These are phyloP conservation scores for Zaprionus taronus DNA, from an alignment of 1,140 invertebrate species.

Conservation along the genomic window DNA sequence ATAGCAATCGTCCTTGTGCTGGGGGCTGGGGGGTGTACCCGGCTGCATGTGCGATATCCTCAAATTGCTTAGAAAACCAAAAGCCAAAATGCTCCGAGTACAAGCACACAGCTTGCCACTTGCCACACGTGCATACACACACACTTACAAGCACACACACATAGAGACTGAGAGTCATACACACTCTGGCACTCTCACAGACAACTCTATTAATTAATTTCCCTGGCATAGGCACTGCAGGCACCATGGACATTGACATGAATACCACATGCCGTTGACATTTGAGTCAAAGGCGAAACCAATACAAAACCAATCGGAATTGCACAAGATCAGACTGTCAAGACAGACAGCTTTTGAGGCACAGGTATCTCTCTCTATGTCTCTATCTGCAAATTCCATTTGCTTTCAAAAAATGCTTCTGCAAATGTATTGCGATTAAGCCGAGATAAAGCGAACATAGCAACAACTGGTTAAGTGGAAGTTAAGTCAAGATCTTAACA, in stretches of 20 bases:
- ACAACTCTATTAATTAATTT: slow-evolving; percentile 80
- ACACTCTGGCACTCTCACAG: slow-evolving; percentile 13
- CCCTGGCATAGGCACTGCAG: slow-evolving; percentile 60
- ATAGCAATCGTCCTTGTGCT: slow-evolving; percentile 53
- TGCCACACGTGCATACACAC: not conserved
- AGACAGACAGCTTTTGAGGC: not conserved
- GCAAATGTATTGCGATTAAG: not conserved
- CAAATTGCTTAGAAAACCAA: slow-evolving; percentile 75
- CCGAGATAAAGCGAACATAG: not conserved
- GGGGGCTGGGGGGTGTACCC: not conserved
- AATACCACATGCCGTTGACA: slow-evolving; percentile 70
- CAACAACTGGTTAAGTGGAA: not conserved
- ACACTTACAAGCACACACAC: slow-evolving; percentile 10
- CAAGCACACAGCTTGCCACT: slow-evolving; percentile 20
- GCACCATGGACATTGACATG: slow-evolving; percentile 50
- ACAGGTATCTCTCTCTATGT: not conserved
- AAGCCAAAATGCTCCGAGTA: slow-evolving; percentile 63
- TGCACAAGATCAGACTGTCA: slow-evolving; percentile 23
- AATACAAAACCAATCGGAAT: slow-evolving; percentile 48
- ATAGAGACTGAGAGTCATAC: not conserved
- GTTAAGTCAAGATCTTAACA: not conserved
- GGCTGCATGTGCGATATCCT: slow-evolving; percentile 41
- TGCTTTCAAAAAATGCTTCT: not conserved
- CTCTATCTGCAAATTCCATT: not conserved
- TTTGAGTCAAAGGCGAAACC: slow-evolving; percentile 70